phyloP scores from a whole-genome alignment of 2,888 invertebrate species.

The Mythimna albipuncta region DNA sequence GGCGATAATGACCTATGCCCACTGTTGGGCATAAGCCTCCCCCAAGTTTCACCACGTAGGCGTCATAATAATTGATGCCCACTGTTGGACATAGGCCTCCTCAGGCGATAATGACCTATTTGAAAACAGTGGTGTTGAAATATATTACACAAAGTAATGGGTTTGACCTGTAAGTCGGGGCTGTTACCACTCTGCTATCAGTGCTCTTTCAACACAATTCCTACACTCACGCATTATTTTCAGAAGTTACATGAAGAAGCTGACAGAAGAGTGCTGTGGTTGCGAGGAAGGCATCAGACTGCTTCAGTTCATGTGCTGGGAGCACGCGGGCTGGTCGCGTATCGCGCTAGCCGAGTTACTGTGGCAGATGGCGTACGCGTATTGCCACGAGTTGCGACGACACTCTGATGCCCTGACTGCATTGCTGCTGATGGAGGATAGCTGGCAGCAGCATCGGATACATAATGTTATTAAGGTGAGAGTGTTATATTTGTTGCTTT shows the following conservation, averaged over 20 bases:
- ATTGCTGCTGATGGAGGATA: slow-evolving; percentile 97
- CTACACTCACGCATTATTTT: slow-evolving; percentile 16
- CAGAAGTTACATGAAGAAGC: slow-evolving; percentile 96
- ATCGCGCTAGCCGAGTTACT: slow-evolving; percentile 96
- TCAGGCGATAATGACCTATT: too few species aligned
- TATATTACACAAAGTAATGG: too few species aligned
- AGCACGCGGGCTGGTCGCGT: slow-evolving; percentile 98
- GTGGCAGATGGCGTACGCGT: slow-evolving; percentile 97
- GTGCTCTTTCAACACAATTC: not conserved
- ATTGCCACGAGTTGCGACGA: slow-evolving; percentile 98
- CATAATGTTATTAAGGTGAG: slow-evolving; percentile 96
- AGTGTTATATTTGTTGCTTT: not conserved
- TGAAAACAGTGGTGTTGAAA: too few species aligned
- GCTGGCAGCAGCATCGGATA: slow-evolving; percentile 98
- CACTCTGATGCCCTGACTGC: slow-evolving; percentile 97
- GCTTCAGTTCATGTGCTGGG: slow-evolving; percentile 98
- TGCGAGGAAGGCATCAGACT: slow-evolving; percentile 97
- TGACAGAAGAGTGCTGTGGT: slow-evolving; percentile 98
- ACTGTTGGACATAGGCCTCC: too few species aligned
- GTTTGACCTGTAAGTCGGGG: too few species aligned
- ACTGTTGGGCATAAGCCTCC: too few species aligned
- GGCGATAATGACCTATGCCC: too few species aligned
- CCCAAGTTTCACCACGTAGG: too few species aligned
- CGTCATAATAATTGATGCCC: too few species aligned
- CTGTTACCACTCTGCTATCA: too few species aligned